A percentile compares a stretch with the other conserved stretches of the same genome.
Conservation (phyloP, 2,797 vertebrate species). For the Poeciliopsis gracilis region DNA sequence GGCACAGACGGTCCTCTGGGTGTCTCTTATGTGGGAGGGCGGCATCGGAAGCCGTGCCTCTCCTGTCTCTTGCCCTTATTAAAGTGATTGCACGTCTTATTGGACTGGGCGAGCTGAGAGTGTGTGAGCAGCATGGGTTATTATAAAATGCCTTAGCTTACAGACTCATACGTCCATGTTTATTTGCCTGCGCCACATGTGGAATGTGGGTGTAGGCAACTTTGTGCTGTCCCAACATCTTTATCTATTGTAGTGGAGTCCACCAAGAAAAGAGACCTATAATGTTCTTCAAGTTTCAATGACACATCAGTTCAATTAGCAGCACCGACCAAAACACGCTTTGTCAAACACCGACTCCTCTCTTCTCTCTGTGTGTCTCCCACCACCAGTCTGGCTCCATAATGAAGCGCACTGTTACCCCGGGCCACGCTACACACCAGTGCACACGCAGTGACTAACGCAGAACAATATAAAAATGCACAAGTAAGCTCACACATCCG, state of each 20-base stretch:
- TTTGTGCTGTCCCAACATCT: constrained; percentile 42
- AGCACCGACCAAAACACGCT: constrained; percentile 58
- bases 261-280: constrained; percentile 51
- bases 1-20: constrained; percentile 46
- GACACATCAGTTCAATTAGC: constrained; percentile 80
- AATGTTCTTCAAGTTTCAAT: constrained; percentile 58
- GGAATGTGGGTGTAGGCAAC: constrained; percentile 53
- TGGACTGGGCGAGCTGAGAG: constrained; percentile 25
- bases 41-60: constrained; percentile 58
- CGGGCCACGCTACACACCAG: constrained; percentile 49
- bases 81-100: constrained; percentile 58
- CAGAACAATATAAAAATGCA: constrained; percentile 38
- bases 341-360: constrained; percentile 59
- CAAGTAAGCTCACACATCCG: constrained; percentile 33
- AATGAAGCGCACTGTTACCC: constrained; percentile 62
- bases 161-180: constrained; percentile 27
- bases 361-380: constrained; percentile 22
- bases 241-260: constrained; percentile 57
- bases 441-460: constrained; percentile 18
- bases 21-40: constrained; percentile 51
- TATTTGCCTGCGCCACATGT: constrained; percentile 39
- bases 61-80: constrained; percentile 64
- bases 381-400: constrained; percentile 39
- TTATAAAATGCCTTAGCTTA: constrained; percentile 6
- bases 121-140: constrained; percentile 14